Percentiles rank a stretch among this genome's conserved stretches.
Conservation (phyloP, 2,888 invertebrate genomes). For the Odontomyia ornata region DNA sequence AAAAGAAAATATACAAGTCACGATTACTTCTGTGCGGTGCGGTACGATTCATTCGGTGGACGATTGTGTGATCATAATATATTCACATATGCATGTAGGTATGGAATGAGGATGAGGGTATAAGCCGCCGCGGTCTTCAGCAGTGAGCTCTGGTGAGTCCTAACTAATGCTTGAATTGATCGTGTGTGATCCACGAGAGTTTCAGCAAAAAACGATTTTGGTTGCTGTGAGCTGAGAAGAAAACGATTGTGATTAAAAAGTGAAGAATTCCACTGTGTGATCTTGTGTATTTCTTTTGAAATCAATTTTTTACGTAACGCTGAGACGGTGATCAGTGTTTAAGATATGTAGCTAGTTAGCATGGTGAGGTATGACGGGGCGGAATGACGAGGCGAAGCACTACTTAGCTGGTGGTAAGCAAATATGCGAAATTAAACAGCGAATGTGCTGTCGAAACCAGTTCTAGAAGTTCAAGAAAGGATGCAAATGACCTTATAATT, state of each 20-base stretch:
- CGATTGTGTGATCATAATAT: background rate
- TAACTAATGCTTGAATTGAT: slow-evolving; percentile 9
- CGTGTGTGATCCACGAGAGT: slow-evolving; percentile 31
- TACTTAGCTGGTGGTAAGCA: too few species aligned
- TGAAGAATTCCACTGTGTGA: background rate
- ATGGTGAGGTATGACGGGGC: too few species aligned
- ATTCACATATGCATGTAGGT: background rate
- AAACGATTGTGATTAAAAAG: slow-evolving; percentile 31
- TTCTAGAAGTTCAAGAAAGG: too few species aligned
- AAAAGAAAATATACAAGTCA: slow-evolving; percentile 24
- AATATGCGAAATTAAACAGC: too few species aligned
- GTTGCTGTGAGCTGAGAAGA: background rate
- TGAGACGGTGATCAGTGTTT: background rate
- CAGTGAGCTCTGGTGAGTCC: background rate
- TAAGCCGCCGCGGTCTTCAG: background rate
- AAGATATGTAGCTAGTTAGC: too few species aligned
- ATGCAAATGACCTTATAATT: too few species aligned
- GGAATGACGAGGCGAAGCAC: too few species aligned
- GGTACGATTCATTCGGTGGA: background rate
- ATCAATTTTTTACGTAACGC: background rate
- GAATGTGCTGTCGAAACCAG: too few species aligned
- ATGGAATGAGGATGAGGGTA: background rate
- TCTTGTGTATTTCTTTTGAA: slow-evolving; percentile 10
- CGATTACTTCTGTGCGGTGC: slow-evolving; percentile 27
- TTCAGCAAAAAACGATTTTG: background rate